Conservation (phyloP, 1,140 invertebrate genomes). For the Zaprionus taronus region DNA sequence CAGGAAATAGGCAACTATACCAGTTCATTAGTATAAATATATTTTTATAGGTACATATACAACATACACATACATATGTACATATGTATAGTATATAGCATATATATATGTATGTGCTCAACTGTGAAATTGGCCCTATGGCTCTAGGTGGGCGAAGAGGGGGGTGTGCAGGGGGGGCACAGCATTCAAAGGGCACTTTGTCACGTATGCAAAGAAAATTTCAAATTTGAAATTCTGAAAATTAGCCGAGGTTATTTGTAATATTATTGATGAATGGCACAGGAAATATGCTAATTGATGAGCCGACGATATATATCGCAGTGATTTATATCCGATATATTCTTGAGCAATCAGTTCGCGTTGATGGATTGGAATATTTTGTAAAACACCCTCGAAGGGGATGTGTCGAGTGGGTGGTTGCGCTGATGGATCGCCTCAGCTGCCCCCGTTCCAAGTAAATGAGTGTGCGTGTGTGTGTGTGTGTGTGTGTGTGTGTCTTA, state of each 20-base stretch:
- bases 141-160: background rate
- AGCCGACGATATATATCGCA: conserved; percentile 12
- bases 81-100: background rate
- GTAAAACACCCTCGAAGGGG: background rate
- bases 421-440: background rate
- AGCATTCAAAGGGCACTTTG: conserved; percentile 42
- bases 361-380: conserved; percentile 7
- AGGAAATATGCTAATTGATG: conserved; percentile 23
- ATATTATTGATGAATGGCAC: conserved; percentile 12
- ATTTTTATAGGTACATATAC: conserved; percentile 17
- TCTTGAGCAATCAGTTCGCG: conserved; percentile 1
- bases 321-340: conserved; percentile 23
- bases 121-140: background rate
- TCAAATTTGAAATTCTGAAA: background rate
- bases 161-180: too few relatives aligned
- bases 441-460: background rate
- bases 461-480: background rate
- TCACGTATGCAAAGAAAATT: conserved; percentile 28
- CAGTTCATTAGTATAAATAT: conserved; percentile 19
- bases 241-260: background rate
- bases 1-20: conserved; percentile 27
- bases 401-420: background rate
- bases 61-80: background rate
- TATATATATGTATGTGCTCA: background rate
- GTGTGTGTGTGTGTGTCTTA: background rate